Evolutionary conservation across 2,888 invertebrate genomes (phyloP).

Genomic region (Nomada goodeniana): DNA sequence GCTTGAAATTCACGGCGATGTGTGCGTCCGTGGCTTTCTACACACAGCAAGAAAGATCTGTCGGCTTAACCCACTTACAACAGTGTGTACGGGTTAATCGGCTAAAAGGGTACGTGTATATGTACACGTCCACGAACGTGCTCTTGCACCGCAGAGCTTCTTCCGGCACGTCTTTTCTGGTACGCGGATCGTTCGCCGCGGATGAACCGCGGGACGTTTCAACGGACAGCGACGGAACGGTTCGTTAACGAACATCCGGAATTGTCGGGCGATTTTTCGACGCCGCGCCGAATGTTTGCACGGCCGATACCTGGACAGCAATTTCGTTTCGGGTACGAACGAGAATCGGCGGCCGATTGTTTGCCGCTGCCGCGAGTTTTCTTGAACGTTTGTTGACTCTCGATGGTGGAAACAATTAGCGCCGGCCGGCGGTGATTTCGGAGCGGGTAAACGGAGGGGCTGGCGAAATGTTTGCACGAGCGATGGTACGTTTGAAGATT

Average conservation of each 20-base stretch:
- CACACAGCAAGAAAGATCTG: constrained; percentile 61
- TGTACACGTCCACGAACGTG: constrained; percentile 29
- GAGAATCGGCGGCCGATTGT: constrained; percentile 8
- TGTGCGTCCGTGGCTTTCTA: constrained; percentile 39
- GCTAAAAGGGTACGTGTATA: constrained; percentile 68
- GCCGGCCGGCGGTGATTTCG: neutral
- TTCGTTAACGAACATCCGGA: neutral
- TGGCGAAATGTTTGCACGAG: too few relatives aligned
- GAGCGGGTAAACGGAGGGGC: neutral
- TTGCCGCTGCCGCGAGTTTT: neutral
- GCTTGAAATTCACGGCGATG: constrained; percentile 71
- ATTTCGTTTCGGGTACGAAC: neutral
- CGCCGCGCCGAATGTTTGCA: too few relatives aligned
- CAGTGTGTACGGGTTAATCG: constrained; percentile 70
- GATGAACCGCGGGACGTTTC: neutral
- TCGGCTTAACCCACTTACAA: constrained; percentile 69
- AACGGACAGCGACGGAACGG: neutral
- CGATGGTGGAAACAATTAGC: neutral
- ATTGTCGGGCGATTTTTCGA: constrained; percentile 28
- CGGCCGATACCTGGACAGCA: neutral
- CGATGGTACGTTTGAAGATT: too few relatives aligned
- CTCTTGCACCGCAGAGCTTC: constrained; percentile 57
- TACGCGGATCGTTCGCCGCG: neutral
- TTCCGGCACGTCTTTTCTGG: constrained; percentile 23
- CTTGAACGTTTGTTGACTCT: neutral